Conservation (phyloP, 2,888 invertebrate species). For the Serrognathus titanus region DNA sequence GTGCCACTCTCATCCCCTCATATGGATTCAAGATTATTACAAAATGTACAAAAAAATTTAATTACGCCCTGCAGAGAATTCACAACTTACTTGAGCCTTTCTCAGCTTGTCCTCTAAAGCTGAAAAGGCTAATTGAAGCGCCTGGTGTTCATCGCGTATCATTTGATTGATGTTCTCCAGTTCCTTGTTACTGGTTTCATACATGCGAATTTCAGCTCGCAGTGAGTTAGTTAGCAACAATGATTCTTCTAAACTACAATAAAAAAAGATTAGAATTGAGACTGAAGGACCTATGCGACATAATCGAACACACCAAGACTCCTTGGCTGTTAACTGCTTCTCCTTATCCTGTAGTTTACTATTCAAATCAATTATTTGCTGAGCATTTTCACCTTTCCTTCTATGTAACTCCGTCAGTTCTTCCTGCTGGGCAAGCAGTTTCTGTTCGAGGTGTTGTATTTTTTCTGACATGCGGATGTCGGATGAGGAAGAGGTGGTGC, state of each 20-base stretch:
- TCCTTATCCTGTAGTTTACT: conserved; percentile 81
- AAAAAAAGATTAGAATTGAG: no score
- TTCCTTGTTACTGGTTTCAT: conserved; percentile 69
- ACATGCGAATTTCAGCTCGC: conserved; percentile 70
- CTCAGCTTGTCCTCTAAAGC: conserved; percentile 86
- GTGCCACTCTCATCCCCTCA: no score
- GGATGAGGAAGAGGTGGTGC: conserved; percentile 39
- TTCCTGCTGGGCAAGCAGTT: conserved; percentile 82
- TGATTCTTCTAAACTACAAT: conserved; percentile 65
- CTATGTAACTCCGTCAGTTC: conserved; percentile 88
- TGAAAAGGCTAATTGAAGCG: conserved; percentile 85
- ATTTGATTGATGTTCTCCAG: conserved; percentile 82
- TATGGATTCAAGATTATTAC: no score
- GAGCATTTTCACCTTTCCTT: conserved; percentile 87
- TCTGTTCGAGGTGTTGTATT: conserved; percentile 78
- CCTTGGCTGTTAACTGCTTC: conserved; percentile 69
- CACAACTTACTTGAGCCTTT: conserved; percentile 65
- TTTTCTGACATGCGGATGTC: conserved; percentile 47
- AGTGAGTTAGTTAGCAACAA: conserved; percentile 44
- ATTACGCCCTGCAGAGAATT: background rate
- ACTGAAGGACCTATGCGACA: no score
- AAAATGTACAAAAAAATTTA: background rate
- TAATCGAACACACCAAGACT: conserved; percentile 57
- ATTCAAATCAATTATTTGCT: conserved; percentile 89
- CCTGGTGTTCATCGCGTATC: conserved; percentile 90